Evolutionary conservation across 2,113 vertebrate genomes (phyloP).

Genomic region (Origma solitaria): DNA sequence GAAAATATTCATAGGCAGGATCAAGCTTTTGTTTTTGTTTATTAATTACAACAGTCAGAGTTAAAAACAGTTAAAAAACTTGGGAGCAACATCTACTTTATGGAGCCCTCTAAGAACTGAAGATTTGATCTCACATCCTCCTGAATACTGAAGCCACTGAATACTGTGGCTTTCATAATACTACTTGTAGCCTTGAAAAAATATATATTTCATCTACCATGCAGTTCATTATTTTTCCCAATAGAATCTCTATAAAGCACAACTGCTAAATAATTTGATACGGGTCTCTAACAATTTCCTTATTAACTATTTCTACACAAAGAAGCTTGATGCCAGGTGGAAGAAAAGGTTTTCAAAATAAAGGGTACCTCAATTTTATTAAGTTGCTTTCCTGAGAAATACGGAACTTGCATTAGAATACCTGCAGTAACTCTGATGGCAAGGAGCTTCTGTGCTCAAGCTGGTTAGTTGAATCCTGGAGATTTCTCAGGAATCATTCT

Average conservation of each 20-base stretch:
- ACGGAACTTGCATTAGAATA: not conserved
- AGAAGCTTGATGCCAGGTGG: not conserved
- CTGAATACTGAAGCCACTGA: not conserved
- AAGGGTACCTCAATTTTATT: rapidly evolving
- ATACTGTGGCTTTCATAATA: not conserved
- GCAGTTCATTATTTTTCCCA: not conserved
- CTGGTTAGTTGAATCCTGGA: not conserved
- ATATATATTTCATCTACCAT: not conserved
- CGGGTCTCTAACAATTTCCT: not conserved
- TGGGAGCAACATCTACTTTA: not conserved
- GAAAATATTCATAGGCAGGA: not conserved
- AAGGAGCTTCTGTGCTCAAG: not conserved
- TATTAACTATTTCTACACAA: not conserved
- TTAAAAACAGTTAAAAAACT: not conserved
- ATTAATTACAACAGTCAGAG: not conserved
- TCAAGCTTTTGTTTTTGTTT: not conserved
- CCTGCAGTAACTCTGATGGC: not conserved
- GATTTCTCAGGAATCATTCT: not conserved
- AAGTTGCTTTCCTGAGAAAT: not conserved
- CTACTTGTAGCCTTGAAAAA: not conserved
- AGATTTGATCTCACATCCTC: not conserved
- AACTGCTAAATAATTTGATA: not conserved
- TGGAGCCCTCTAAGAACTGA: not conserved
- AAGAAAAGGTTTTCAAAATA: not conserved
- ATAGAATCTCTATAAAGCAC: not conserved